These are phyloP conservation scores for Tinamus guttatus DNA, from an alignment of 2,113 vertebrate species.

Conservation along the genomic window DNA sequence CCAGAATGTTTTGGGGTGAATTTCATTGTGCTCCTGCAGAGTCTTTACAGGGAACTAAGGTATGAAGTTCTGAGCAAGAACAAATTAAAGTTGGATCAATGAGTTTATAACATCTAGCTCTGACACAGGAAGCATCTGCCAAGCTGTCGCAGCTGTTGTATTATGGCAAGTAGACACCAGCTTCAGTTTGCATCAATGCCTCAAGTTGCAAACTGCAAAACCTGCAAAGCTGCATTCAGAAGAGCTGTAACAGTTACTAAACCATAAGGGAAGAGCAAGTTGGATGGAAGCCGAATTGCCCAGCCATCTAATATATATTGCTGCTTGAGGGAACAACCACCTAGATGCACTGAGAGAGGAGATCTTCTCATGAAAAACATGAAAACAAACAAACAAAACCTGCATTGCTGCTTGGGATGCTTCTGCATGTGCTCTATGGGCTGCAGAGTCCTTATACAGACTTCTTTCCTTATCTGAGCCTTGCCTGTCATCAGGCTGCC, in stretches of 20 bases:
- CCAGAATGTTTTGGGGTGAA: background rate
- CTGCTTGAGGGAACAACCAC: background rate
- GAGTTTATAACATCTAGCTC: background rate
- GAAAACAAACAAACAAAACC: no score
- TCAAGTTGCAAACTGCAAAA: background rate
- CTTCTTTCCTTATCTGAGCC: background rate
- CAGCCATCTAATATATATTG: background rate
- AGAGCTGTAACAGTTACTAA: background rate
- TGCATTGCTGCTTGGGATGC: background rate
- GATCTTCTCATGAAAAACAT: background rate
- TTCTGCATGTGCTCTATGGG: background rate
- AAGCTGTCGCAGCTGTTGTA: background rate
- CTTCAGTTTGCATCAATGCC: background rate
- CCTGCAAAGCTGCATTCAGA: background rate
- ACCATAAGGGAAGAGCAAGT: background rate
- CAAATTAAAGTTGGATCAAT: background rate
- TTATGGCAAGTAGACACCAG: background rate
- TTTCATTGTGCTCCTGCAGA: background rate
- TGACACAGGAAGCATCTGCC: background rate
- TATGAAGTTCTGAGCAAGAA: background rate
- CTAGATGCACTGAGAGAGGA: rapidly evolving
- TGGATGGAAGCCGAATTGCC: background rate
- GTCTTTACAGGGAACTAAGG: background rate
- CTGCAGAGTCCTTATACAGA: rapidly evolving
- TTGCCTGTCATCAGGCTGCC: rapidly evolving